Evolutionary conservation across 2,113 vertebrate species (phyloP), one percentile per base, ranked within the genome.

Genomic region (Sinocyclocheilus maitianheensis): DNA sequence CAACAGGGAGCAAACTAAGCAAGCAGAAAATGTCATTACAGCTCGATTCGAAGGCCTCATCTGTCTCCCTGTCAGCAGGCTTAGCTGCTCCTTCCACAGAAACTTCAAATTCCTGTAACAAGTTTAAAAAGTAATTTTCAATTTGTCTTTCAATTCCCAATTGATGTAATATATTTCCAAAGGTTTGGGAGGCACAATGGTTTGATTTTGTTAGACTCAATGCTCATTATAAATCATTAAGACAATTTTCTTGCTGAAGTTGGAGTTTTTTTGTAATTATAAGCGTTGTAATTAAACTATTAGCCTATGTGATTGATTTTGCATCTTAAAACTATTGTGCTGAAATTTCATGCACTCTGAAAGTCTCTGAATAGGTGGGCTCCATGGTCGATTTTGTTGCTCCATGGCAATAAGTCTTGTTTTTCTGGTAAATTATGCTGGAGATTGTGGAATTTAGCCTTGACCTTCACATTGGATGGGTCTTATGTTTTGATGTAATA

Each of bases 21-120:
- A 71, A 71, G 46, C 63, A 82, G 81, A 82, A 71, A 82, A 82
- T 82, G 81, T 82, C 63, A 82, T 82, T 82, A 71, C 16, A 51
- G 43, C 63, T 71, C 9, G 48, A 82, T 71, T 34, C 24, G 48
- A 71, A 71, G 18, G 26, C 63, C 43, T 82, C 63, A 53, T 82
- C 63, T 82, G 63, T 67, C n/a, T 51, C 26, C 9, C 46, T 82
- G 46, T 82, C 43, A 51, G 80, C 48, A 51, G 26, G 76, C 75
- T 77, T 53, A 82, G 48, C 63, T 22, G 16, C 46, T 82, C 63
- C 80, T 5, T 22, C 40, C 74, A 46, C 40, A 48, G 60, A 65
- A 67, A 16, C 46, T 34, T 82, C 46, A 34, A n/a, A 82, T 53
- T 55, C 81, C 81, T 72, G 51, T 60, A 72, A 60, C 53, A 2